A percentile compares a stretch with the other conserved stretches of the same genome.
phyloP scores from a whole-genome alignment of 2,797 vertebrate species.

The Chrysocyon brachyurus region DNA sequence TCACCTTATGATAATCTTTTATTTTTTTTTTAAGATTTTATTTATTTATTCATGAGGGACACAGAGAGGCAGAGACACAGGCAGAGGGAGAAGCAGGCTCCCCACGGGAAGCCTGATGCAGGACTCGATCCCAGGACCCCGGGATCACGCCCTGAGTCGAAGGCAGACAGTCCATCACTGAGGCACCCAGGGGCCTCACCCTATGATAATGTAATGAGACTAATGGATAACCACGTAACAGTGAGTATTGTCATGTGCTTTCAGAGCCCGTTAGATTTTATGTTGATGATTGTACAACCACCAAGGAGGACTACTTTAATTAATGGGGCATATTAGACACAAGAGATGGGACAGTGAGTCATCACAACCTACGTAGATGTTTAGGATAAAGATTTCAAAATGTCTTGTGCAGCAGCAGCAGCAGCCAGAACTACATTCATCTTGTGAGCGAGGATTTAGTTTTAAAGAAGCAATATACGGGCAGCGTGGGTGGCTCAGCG shows the following conservation, averaged over 20 bases:
- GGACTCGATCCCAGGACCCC: no score
- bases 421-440: not conserved
- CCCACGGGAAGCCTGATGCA: no score
- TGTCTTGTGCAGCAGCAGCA: not conserved
- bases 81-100: no score
- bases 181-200: no score
- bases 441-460: slow-evolving; percentile 39
- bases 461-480: slow-evolving; percentile 5
- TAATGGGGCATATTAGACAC: not conserved
- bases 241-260: not conserved
- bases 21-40: no score
- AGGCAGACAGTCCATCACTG: no score
- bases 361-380: not conserved
- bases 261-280: not conserved
- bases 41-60: no score
- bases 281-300: not conserved
- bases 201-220: not conserved
- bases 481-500: no score
- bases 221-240: not conserved
- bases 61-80: no score
- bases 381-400: slow-evolving; percentile 21
- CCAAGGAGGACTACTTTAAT: not conserved
- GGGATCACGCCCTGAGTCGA: no score
- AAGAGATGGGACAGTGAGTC: not conserved
- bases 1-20: not conserved